Evolutionary conservation across 2,888 invertebrate genomes (phyloP).

Genomic region (Metopia argyrocephala): DNA sequence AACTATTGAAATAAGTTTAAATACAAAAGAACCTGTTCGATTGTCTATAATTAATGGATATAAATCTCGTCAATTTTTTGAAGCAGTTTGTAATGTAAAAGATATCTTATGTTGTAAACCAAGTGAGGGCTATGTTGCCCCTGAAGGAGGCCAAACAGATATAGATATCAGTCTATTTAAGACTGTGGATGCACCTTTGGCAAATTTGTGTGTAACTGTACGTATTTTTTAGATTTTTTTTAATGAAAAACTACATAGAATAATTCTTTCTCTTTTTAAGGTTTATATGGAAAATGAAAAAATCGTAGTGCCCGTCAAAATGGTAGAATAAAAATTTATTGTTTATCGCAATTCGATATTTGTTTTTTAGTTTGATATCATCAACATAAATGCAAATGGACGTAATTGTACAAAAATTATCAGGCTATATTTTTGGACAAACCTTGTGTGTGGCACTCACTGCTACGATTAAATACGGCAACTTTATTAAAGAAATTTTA

Average conservation of each 20-base stretch:
- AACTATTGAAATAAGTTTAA: constrained; percentile 67
- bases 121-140: constrained; percentile 70
- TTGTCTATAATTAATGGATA: constrained; percentile 70
- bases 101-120: constrained; percentile 73
- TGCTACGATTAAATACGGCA: no score
- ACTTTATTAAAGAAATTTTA: no score
- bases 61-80: constrained; percentile 72
- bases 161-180: constrained; percentile 67
- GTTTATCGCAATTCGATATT: not conserved
- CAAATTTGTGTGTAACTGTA: constrained; percentile 70
- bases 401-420: no score
- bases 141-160: constrained; percentile 69
- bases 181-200: constrained; percentile 57
- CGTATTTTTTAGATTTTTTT: constrained; percentile 21
- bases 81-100: constrained; percentile 71
- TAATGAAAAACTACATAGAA: not conserved
- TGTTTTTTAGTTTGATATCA: constrained; percentile 11
- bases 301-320: constrained; percentile 74
- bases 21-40: constrained; percentile 49
- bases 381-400: no score
- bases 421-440: no score
- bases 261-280: constrained; percentile 60
- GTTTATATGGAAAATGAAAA: constrained; percentile 74
- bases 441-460: no score
- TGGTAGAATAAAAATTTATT: constrained; percentile 30